Evolutionary conservation across 2,888 invertebrate genomes (phyloP), one percentile per base, ranked within the genome.

Genomic region (Phaonia tiefii): DNA sequence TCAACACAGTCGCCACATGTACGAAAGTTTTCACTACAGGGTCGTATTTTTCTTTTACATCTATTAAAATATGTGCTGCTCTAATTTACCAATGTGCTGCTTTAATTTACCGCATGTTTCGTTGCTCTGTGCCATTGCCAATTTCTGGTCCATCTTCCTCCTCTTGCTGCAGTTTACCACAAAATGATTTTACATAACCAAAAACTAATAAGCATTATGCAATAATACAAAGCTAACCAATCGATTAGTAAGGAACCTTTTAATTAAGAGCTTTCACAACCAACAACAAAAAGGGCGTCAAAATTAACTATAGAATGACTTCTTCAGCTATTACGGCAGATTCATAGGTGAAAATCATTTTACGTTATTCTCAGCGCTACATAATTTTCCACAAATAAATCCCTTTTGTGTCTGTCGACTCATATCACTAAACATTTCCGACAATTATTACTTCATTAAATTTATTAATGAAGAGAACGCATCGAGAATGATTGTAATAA

Each of bases 151-250:
- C n/a, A n/a, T n/a, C n/a, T n/a, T 31, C 31, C 8, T 31, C 31
- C 31, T 31, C 31, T 31, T 31, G 8, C 8, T 8, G 4, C 31
- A 31, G 4, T 31, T 3, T 31, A 31, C 31, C 22, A 22, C 8
- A 63, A 22, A 74, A 22, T n/a, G 31, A n/a, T n/a, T 31, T 63
- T 74, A 37, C 17, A 15, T 11, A 8, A 26, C n/a, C 10, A 49
- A 2, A 46, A 20, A 31, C 26, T 44, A 76, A 76, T 73, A 63
- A 65, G 70, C 58, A 70, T 72, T 79, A 15, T 44, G 66, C 80
- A 73, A 73, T 74, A 77, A 74, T 60, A 80, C 73, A 76, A 80
- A 80, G 73, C 74, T 80, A 76, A 65, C 31, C 80, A 77, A 80
- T 74, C 73, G 80, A 70, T 73, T 76, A 80, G 75, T 75, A 25